Conservation (phyloP, 2,888 invertebrate genomes). For the Protonemura montana region DNA sequence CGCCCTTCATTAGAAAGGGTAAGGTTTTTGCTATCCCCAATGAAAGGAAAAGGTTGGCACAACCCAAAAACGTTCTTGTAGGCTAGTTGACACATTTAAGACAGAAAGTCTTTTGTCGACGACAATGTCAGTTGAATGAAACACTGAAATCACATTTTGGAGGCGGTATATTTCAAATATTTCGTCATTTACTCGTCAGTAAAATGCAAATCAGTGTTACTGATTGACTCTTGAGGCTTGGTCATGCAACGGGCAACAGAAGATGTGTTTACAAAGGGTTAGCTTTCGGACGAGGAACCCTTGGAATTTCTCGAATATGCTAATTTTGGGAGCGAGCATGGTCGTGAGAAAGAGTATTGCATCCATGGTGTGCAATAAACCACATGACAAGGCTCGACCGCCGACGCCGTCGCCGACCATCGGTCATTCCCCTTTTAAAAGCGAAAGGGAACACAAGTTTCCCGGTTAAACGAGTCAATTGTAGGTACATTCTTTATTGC, state of each 20-base stretch:
- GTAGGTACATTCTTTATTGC: neutral
- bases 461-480: neutral
- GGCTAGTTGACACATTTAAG: neutral
- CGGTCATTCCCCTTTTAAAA: conserved; percentile 5
- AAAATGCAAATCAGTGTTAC: neutral
- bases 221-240: neutral
- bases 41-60: neutral
- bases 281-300: neutral
- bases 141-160: neutral
- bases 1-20: conserved; percentile 28
- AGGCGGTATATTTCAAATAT: neutral
- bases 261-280: neutral
- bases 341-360: neutral
- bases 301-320: conserved; percentile 7
- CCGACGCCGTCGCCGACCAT: neutral
- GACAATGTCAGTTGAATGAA: neutral
- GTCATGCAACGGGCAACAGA: neutral
- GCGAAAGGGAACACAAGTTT: neutral
- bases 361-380: neutral
- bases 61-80: neutral
- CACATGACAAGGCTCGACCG: neutral
- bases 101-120: neutral
- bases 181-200: neutral
- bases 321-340: neutral
- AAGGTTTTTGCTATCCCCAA: neutral